phyloP scores from a whole-genome alignment of 2,113 vertebrate species.

The Psittacara wagleri region DNA sequence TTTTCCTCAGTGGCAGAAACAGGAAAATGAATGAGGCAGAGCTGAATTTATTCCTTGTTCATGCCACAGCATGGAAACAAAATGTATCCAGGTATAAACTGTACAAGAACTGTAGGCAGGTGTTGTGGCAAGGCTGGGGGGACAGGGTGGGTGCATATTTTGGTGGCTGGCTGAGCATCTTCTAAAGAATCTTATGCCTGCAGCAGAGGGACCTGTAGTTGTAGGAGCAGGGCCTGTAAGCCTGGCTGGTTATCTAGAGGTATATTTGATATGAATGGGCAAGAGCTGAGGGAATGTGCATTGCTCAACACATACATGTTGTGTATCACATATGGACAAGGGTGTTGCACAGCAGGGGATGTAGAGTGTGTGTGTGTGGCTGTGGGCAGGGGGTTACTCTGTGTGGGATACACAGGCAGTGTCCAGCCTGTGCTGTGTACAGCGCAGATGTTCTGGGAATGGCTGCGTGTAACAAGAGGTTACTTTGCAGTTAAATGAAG shows the following conservation, averaged over 20 bases:
- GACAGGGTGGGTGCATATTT: not conserved
- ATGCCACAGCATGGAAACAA: not conserved
- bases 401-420: not conserved
- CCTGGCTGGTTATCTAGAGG: not conserved
- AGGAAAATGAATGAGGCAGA: not conserved
- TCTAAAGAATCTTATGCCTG: not conserved
- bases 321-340: fast-evolving
- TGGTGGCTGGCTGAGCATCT: not conserved
- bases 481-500: constrained; percentile 67
- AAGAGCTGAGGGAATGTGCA: not conserved
- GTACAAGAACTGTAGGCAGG: not conserved
- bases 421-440: not conserved
- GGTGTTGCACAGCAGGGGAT: not conserved
- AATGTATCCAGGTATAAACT: not conserved
- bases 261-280: not conserved
- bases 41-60: not conserved
- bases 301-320: not conserved
- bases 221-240: not conserved
- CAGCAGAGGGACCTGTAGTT: not conserved
- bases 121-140: not conserved
- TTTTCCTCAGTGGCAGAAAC: not conserved
- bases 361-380: not conserved
- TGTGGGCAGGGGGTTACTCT: not conserved
- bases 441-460: not conserved
- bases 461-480: constrained; percentile 36